A percentile compares a stretch with the other conserved stretches of the same genome.
Conservation (phyloP, 2,888 invertebrate species). For the Drosophila atroscutellata region DNA sequence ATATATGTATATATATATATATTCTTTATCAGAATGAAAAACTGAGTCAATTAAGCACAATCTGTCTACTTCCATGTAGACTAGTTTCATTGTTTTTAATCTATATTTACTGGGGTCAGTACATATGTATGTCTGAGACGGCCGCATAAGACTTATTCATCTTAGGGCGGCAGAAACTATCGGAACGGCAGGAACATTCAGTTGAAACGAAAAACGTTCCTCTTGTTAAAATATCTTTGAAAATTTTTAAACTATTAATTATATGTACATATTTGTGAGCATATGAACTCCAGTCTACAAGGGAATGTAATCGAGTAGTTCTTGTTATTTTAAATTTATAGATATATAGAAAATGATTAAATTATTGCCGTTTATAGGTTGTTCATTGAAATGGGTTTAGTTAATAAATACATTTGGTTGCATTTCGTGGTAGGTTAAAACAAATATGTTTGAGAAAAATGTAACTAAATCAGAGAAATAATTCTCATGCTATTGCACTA, state of each 20-base stretch:
- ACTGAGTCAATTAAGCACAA: not conserved
- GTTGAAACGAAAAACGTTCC: not conserved
- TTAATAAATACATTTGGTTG: conserved; percentile 46
- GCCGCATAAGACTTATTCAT: not conserved
- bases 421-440: conserved; percentile 52
- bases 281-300: not conserved
- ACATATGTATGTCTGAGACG: not conserved
- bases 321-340: not conserved
- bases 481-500: conserved; percentile 86
- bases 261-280: not conserved
- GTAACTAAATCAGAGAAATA: conserved; percentile 86
- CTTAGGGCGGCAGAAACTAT: not conserved
- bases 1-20: not conserved
- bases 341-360: not conserved
- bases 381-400: conserved; percentile 24
- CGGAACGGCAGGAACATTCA: conserved; percentile 1
- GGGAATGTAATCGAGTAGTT: not conserved
- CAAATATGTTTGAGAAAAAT: conserved; percentile 75
- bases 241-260: not conserved
- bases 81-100: not conserved
- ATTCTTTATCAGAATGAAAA: not conserved
- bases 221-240: not conserved
- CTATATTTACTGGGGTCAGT: conserved; percentile 16
- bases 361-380: conserved; percentile 35
- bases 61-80: not conserved